A percentile compares a stretch with the other conserved stretches of the same genome.
These are phyloP conservation scores for Otolemur garnettii DNA, from an alignment of 2,113 vertebrate species.

Conservation along the genomic window DNA sequence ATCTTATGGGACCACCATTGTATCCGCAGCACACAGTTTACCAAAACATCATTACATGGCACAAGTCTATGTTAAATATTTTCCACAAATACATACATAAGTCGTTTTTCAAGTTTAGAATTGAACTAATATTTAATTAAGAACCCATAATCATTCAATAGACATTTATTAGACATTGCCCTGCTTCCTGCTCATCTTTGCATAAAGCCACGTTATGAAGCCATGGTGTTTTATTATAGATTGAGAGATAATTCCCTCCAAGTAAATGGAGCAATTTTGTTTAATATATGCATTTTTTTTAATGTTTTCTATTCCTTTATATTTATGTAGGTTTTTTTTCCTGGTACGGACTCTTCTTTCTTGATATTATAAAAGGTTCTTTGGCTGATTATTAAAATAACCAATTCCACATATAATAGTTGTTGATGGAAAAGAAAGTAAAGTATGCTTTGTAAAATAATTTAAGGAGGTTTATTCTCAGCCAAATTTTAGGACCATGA, in stretches of 20 bases:
- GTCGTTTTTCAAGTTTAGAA: background rate
- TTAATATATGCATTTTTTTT: background rate
- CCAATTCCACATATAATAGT: background rate
- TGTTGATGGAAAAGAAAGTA: too few relatives aligned
- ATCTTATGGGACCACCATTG: background rate
- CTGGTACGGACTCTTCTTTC: background rate
- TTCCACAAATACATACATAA: background rate
- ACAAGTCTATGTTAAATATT: background rate
- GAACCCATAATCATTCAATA: background rate
- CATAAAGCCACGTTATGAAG: background rate
- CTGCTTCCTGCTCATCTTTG: background rate
- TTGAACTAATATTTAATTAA: background rate
- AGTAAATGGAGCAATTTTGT: background rate
- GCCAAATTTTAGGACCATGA: too few relatives aligned
- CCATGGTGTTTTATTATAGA: too few relatives aligned
- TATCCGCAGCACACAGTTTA: background rate
- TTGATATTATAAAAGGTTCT: background rate
- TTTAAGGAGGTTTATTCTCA: too few relatives aligned
- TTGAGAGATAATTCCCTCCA: background rate
- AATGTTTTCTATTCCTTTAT: background rate
- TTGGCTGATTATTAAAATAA: background rate
- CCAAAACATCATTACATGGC: background rate
- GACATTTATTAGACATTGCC: background rate
- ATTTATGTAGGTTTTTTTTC: background rate
- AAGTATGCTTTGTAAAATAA: too few relatives aligned